Evolutionary conservation across 2,888 invertebrate genomes (phyloP), one percentile per base, ranked within the genome.

Genomic region (Carpatolechia fugitivella): DNA sequence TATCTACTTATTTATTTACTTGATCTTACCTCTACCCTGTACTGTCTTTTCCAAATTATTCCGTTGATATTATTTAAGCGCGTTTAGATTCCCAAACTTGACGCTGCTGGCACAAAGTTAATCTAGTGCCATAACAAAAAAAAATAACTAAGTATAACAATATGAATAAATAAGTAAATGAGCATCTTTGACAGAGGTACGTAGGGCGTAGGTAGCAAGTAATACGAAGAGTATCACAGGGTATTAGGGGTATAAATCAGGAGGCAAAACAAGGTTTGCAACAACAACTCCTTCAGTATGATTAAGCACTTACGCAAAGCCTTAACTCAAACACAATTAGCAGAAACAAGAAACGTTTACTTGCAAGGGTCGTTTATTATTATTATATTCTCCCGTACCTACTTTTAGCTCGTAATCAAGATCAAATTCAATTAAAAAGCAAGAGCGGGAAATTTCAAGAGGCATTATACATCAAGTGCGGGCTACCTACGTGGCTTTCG

Each of bases 401-500:
- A 36, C 14, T 36, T 10, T 14, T 6, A 11, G 36, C 18, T 16
- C 13, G 44, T 29, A 44, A 44, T 44, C 24, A 44, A n/a, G 29
- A 13, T 7, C 13, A 29, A 40, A 41, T 31, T 56, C 59, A 59
- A 61, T 58, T 61, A 58, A 58, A 59, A 57, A 20, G 18, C 40
- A 18, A 41, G 18, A 16, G 11, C 4, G 18, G 18, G 11, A 18
- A 41, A 30, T 49, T n/a, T 18, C 24, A 46, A 56, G 33, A 30
- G 14, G 52, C 51, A 49, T 40, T 51, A 52, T 61, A 56, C 40
- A 59, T 59, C 59, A 61, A 55, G 47, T 46, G 58, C 54, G 58
- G 58, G 47, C 56, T 49, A 58, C 58, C 50, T 55, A 59, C 58
- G 61, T 51, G 59, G 61, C 60, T 59, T 62, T 54, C 58, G 55